Conservation (phyloP, 23 tunicate genomes). For the Oikopleura vanhoeffeni region DNA sequence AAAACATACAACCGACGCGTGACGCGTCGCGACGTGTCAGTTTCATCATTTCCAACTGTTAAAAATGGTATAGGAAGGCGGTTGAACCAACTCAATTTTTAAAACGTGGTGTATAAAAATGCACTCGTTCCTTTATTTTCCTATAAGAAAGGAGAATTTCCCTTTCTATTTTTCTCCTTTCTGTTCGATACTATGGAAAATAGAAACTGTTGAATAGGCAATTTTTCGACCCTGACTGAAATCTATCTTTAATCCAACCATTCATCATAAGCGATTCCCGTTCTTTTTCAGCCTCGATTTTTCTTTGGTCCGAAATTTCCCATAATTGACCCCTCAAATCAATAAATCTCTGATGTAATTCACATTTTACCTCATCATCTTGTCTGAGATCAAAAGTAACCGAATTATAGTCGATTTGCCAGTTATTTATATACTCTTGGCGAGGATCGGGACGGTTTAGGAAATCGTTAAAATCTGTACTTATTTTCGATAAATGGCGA, state of each 20-base stretch:
- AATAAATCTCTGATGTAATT: background rate
- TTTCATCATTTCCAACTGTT: too few relatives aligned
- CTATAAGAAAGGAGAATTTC: too few relatives aligned
- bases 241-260: background rate
- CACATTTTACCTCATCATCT: background rate
- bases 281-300: background rate
- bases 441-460: background rate
- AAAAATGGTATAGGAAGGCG: too few relatives aligned
- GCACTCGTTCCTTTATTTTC: too few relatives aligned
- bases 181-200: too few relatives aligned
- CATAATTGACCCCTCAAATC: background rate
- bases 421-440: background rate
- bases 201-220: too few relatives aligned
- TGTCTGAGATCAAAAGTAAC: background rate
- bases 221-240: too few relatives aligned
- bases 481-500: background rate
- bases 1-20: too few relatives aligned
- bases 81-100: too few relatives aligned
- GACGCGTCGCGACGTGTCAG: too few relatives aligned
- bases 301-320: background rate
- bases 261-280: background rate
- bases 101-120: too few relatives aligned
- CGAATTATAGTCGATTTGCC: background rate
- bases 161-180: too few relatives aligned
- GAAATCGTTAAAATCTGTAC: background rate